A percentile compares a stretch with the other conserved stretches of the same genome.
phyloP scores from a whole-genome alignment of 92 coral and sea anemone species.

The Diadumene lineata region DNA sequence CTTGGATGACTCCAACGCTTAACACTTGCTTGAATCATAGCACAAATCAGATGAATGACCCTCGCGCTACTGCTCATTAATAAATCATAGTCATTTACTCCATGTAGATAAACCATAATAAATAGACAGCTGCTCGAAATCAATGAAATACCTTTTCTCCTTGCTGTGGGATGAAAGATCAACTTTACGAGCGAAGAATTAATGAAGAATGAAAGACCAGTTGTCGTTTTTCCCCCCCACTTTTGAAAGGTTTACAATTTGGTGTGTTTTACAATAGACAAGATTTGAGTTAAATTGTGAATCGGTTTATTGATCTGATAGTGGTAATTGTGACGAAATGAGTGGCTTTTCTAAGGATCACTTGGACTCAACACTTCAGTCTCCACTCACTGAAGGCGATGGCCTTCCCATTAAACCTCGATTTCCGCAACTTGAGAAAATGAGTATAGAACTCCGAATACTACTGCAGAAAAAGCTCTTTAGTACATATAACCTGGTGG shows the following conservation, averaged over 20 bases:
- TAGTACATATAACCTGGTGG: slow-evolving; percentile 67
- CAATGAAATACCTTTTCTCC: not conserved
- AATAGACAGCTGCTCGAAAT: not conserved
- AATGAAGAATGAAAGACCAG: not conserved
- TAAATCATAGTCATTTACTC: not conserved
- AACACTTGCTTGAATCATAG: not conserved
- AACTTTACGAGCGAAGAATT: not conserved
- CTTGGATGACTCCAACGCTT: too few species aligned
- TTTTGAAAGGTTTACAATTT: too few species aligned
- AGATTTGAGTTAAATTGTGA: not conserved
- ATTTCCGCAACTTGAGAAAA: slow-evolving; percentile 24
- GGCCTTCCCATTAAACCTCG: not conserved
- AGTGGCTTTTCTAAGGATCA: not conserved
- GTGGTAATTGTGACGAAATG: slow-evolving; percentile 29
- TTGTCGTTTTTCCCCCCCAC: not conserved
- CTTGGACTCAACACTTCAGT: not conserved
- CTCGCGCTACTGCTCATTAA: not conserved
- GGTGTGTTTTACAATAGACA: too few species aligned
- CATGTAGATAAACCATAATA: not conserved
- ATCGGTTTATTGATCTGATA: slow-evolving; percentile 8
- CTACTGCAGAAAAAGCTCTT: slow-evolving; percentile 61
- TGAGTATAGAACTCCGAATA: slow-evolving; percentile 44
- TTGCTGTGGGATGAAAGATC: not conserved
- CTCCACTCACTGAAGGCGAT: not conserved
- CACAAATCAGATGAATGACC: not conserved